Evolutionary conservation across 2,888 invertebrate species (phyloP).

Genomic region (Eupsilia transversa): DNA sequence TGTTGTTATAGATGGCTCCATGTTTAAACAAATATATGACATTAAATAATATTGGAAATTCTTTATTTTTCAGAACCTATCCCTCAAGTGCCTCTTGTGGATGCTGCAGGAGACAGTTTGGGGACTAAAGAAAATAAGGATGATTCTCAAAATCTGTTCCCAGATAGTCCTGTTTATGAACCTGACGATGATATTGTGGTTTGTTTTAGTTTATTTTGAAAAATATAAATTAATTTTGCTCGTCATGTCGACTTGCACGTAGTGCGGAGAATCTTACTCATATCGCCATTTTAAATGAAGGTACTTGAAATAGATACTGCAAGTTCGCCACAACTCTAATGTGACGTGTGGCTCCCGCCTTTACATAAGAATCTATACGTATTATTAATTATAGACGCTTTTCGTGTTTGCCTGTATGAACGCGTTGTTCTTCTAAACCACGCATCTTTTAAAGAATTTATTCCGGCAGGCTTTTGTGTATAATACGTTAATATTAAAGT

Average conservation of each 20-base stretch:
- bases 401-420: too few relatives aligned
- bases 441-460: too few relatives aligned
- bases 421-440: too few relatives aligned
- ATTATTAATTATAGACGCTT: too few relatives aligned
- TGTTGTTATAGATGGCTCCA: not conserved
- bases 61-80: conserved; percentile 26
- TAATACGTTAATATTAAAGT: too few relatives aligned
- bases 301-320: not conserved
- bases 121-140: conserved; percentile 63
- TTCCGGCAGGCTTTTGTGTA: too few relatives aligned
- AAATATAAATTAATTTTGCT: not conserved
- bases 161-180: conserved; percentile 87
- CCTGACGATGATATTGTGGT: conserved; percentile 81
- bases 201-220: conserved; percentile 8
- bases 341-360: too few relatives aligned
- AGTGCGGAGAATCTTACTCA: not conserved
- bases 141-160: conserved; percentile 81
- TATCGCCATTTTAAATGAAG: not conserved
- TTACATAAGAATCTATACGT: not conserved
- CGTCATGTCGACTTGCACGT: not conserved
- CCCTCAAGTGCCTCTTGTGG: conserved; percentile 15
- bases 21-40: not conserved
- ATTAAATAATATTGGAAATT: not conserved
- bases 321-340: not conserved
- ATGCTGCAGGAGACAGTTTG: conserved; percentile 41